Percentiles rank a stretch among this genome's conserved stretches.
These are phyloP conservation scores for Poeciliopsis turrubarensis DNA, from an alignment of 2,113 vertebrate genomes.

Conservation along the genomic window DNA sequence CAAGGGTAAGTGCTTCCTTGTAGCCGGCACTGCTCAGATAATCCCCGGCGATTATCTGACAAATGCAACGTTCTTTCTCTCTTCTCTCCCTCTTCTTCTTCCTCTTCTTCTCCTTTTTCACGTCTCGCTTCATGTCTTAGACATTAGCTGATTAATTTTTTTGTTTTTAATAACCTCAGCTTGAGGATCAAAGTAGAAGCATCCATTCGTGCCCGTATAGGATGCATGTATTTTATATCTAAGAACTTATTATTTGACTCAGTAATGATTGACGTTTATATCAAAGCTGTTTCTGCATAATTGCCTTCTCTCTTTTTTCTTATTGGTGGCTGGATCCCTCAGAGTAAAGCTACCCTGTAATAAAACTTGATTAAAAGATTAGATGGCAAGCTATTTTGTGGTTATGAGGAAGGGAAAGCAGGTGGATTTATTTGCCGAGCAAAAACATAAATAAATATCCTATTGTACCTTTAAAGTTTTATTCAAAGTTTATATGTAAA, in stretches of 20 bases:
- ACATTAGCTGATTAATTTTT: slow-evolving; percentile 89
- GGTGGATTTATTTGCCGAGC: neutral
- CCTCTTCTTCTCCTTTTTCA: slow-evolving; percentile 80
- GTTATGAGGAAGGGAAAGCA: slow-evolving; percentile 6
- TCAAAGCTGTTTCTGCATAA: slow-evolving; percentile 89
- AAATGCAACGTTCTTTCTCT: slow-evolving; percentile 96
- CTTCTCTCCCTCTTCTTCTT: slow-evolving; percentile 69
- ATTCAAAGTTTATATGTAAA: neutral
- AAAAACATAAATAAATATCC: slow-evolving; percentile 11
- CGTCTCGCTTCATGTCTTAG: slow-evolving; percentile 95
- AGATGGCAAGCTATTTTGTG: neutral
- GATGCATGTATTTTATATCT: slow-evolving; percentile 90
- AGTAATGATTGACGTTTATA: slow-evolving; percentile 63
- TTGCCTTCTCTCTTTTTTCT: slow-evolving; percentile 98
- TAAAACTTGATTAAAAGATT: slow-evolving; percentile 9
- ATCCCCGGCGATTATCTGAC: slow-evolving; percentile 99
- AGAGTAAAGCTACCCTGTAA: slow-evolving; percentile 87
- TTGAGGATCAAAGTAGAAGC: slow-evolving; percentile 91
- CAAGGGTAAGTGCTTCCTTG: slow-evolving; percentile 99
- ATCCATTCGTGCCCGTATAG: slow-evolving; percentile 93
- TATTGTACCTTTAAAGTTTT: slow-evolving; percentile 9
- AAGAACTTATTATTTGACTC: slow-evolving; percentile 73
- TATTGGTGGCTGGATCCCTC: slow-evolving; percentile 91
- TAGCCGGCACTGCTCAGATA: slow-evolving; percentile 99
- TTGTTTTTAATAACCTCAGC: slow-evolving; percentile 83